Conservation (phyloP, 2,797 vertebrate genomes). For the Pteronotus mesoamericanus region DNA sequence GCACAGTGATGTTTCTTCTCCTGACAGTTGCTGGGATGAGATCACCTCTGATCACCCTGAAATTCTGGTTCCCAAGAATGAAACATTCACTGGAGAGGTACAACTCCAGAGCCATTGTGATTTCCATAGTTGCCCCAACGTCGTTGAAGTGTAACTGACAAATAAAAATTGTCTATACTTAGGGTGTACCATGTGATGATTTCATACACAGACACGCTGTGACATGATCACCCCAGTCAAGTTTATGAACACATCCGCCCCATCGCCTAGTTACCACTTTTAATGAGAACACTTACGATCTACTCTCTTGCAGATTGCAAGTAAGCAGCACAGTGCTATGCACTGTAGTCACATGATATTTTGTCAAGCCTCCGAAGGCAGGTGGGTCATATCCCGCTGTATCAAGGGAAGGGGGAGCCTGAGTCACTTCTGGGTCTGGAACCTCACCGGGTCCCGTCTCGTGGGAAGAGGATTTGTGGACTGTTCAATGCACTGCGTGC, state of each 20-base stretch:
- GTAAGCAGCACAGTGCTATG: background rate
- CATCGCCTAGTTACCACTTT: background rate
- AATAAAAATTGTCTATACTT: background rate
- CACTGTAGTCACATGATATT: background rate
- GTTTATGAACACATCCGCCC: background rate
- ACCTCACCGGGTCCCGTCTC: background rate
- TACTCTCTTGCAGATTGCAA: background rate
- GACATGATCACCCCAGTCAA: background rate
- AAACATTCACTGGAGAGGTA: background rate
- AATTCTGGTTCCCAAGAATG: background rate
- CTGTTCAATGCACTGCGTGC: accelerated
- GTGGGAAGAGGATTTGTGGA: background rate
- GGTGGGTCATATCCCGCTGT: accelerated
- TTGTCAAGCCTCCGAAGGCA: background rate
- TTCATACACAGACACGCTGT: background rate
- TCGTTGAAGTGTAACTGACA: background rate
- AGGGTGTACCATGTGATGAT: background rate
- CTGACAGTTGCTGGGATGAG: background rate
- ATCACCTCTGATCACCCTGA: background rate
- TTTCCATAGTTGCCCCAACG: background rate
- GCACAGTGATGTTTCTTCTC: background rate
- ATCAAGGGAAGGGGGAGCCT: background rate
- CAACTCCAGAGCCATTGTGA: background rate
- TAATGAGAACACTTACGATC: background rate
- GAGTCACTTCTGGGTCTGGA: background rate